Conservation (phyloP, 2,113 vertebrate species). For the Cygnus buccinator region DNA sequence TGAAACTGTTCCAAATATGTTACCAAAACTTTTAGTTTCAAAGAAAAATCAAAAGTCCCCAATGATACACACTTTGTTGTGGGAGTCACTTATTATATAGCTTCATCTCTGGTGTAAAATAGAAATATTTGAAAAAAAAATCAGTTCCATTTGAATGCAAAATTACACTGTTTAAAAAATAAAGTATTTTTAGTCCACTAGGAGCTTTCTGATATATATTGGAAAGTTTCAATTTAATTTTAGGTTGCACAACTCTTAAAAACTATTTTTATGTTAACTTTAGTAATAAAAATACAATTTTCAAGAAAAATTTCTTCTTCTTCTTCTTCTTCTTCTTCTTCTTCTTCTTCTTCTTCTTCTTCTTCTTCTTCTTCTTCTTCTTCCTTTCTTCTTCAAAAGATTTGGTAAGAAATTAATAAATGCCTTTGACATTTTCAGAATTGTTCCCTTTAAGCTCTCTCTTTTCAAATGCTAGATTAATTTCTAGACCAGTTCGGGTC, state of each 20-base stretch:
- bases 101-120: neutral
- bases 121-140: fast-evolving
- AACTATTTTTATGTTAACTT: neutral
- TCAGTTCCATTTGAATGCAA: neutral
- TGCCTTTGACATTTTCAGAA: neutral
- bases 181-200: neutral
- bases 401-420: neutral
- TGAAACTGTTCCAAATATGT: neutral
- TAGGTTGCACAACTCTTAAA: neutral
- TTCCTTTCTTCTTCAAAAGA: neutral
- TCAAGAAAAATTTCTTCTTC: neutral
- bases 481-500: neutral
- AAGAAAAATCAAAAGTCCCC: neutral
- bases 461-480: neutral
- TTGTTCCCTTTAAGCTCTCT: fast-evolving
- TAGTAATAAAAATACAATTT: neutral
- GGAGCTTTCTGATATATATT: neutral
- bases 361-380: too few species aligned
- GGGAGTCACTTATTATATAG: neutral
- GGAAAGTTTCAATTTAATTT: neutral
- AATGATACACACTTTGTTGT: neutral
- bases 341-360: too few species aligned
- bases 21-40: neutral
- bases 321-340: too few species aligned
- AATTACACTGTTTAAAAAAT: neutral